Base-by-base conservation (phyloP, 2,113 vertebrate genomes). In the Clarias magur region DNA sequence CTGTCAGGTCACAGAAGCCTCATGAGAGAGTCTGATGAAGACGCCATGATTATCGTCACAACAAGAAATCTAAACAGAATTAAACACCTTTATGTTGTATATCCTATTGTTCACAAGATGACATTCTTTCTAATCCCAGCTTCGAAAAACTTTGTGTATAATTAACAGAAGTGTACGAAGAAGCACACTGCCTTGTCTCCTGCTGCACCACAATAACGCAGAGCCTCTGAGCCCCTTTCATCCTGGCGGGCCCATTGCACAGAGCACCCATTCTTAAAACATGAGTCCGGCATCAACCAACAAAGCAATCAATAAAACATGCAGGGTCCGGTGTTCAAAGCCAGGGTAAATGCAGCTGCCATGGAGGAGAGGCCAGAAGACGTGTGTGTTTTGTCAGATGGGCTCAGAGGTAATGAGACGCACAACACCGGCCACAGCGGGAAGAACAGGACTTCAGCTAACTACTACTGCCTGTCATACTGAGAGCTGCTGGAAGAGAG, bases 301-400 rank as follows among this genome's bases (percentile, higher is more conserved):
- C 94, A 95, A 94, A 90, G 89, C 83, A 88, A 92, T 95, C 92
- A 93, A 95, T 95, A 95, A 95, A 94, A 95, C 92, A 95, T 95
- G 90, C 91, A 88, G 87, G 80, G 88, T 59, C 63, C 86, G 88
- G 90, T 85, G 90, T 94, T 95, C 95, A 95, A 95, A 95, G 94
- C 92, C 93, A 93, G 93, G 92, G 91, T 94, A 95, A 95, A 95
- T 34, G 93, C 90, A 93, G 91, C 93, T 92, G 93, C 93, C 92
- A 70, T 88, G 80, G 88, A 91, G 85, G 87, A 90, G 90, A 88
- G 91, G 85, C 88, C 87, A 90, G 76, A 59, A 92, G 91, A 91
- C 83, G 89, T 91, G 94, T 85, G 87, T 91, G 90, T 92, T 90
- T 91, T 90, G 91, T 91, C 91, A 91, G 93, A 92, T 83, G 48